phyloP scores from a whole-genome alignment of 2,888 invertebrate genomes.

The Autographa pulchrina region DNA sequence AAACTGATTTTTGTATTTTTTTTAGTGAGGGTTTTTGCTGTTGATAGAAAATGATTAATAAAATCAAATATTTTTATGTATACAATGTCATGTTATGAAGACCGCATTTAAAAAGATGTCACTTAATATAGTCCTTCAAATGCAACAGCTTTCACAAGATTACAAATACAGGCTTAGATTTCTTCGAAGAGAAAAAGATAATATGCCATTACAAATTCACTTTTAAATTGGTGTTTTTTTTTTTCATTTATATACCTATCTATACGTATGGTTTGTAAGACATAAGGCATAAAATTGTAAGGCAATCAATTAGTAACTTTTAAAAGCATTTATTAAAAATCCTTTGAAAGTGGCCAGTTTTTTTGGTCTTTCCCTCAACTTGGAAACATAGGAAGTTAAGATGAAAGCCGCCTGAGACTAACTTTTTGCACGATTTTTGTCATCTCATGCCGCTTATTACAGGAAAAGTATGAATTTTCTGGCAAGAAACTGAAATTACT shows the following conservation, averaged over 20 bases:
- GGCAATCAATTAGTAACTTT: conserved; percentile 40
- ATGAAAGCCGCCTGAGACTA: conserved; percentile 59
- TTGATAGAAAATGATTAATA: too few species aligned
- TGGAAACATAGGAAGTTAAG: conserved; percentile 60
- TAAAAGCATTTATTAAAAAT: conserved; percentile 41
- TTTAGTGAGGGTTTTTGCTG: too few species aligned
- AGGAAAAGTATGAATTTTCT: conserved; percentile 40
- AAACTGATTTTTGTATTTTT: not conserved
- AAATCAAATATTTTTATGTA: too few species aligned
- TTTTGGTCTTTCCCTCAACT: conserved; percentile 54
- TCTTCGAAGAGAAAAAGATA: too few species aligned
- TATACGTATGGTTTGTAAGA: conserved; percentile 10
- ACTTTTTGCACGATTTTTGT: conserved; percentile 57
- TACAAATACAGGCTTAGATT: too few species aligned
- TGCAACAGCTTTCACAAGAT: too few species aligned
- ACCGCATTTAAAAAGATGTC: too few species aligned
- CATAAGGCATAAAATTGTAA: conserved; percentile 16
- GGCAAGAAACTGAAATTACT: conserved; percentile 39
- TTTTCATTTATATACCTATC: not conserved
- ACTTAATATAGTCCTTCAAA: too few species aligned
- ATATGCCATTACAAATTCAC: too few species aligned
- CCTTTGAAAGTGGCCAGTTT: conserved; percentile 53
- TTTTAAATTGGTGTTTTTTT: too few species aligned
- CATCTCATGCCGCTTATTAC: conserved; percentile 58
- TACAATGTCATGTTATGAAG: too few species aligned